phyloP scores from a whole-genome alignment of 2,797 vertebrate species.

The Micrastur ruficollis region DNA sequence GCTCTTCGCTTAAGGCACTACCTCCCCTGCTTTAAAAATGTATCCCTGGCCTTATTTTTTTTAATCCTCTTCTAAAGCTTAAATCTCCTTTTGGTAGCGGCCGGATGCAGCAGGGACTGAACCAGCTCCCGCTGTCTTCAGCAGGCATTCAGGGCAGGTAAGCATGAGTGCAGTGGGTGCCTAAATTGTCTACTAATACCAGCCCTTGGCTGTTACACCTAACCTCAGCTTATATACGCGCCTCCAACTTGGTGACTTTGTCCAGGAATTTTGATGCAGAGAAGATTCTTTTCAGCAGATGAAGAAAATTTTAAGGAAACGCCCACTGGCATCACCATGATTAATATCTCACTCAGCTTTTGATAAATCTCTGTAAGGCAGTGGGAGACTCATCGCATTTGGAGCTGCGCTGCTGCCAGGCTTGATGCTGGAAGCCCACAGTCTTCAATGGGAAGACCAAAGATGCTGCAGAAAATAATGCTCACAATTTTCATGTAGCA shows the following conservation, averaged over 20 bases:
- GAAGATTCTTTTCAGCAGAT: background rate
- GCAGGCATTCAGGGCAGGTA: background rate
- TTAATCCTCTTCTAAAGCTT: background rate
- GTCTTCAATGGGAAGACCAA: background rate
- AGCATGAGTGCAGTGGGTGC: background rate
- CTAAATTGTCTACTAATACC: rapidly evolving
- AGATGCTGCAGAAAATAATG: background rate
- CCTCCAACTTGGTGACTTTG: too few species aligned
- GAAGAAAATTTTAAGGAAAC: too few species aligned
- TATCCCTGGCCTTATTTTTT: background rate
- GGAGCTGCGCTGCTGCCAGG: background rate
- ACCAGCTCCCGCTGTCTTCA: background rate
- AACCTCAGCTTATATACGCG: rapidly evolving
- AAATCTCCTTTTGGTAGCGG: background rate
- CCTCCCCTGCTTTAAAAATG: background rate
- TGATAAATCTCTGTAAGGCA: background rate
- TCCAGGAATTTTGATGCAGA: background rate
- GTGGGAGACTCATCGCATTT: rapidly evolving
- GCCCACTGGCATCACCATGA: rapidly evolving
- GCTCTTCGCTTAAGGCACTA: background rate
- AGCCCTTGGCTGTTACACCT: rapidly evolving
- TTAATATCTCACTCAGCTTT: background rate
- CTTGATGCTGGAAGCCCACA: background rate
- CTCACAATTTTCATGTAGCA: background rate
- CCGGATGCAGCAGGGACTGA: rapidly evolving